phyloP scores from a whole-genome alignment of 2,797 vertebrate genomes.

The Orientallactaga sibirica region DNA sequence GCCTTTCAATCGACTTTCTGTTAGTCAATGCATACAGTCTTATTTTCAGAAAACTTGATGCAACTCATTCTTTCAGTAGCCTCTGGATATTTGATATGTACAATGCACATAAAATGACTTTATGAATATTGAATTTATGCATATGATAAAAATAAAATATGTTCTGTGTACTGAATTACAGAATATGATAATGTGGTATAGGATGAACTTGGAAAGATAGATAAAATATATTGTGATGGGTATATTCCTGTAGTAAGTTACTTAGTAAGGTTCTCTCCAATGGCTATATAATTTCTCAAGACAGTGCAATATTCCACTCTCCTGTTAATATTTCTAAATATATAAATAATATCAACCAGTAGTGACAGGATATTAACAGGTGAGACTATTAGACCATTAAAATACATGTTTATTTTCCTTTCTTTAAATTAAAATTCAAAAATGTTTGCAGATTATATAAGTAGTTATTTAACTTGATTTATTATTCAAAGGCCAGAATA shows the following conservation, averaged over 20 bases:
- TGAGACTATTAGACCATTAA: slow-evolving; percentile 14
- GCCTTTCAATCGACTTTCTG: not conserved
- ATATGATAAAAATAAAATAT: slow-evolving; percentile 39
- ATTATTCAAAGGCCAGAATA: slow-evolving; percentile 43
- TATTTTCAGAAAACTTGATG: not conserved
- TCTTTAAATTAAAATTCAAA: slow-evolving; percentile 15
- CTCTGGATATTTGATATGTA: not conserved
- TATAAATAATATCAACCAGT: not conserved
- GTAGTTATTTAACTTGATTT: not conserved
- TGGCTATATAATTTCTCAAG: slow-evolving; percentile 9
- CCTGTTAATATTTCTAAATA: slow-evolving; percentile 28
- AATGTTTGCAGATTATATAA: not conserved
- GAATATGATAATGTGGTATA: not conserved
- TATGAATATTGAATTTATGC: slow-evolving; percentile 19
- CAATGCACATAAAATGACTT: not conserved
- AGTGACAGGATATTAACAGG: not conserved
- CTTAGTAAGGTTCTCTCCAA: not conserved
- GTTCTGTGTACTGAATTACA: not conserved
- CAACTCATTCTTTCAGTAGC: not conserved
- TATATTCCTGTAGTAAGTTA: not conserved
- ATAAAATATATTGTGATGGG: not conserved
- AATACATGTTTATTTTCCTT: not conserved
- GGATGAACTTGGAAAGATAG: slow-evolving; percentile 21
- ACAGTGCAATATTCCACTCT: not conserved
- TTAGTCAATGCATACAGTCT: not conserved